A percentile compares a stretch with the other conserved stretches of the same genome.
Evolutionary conservation across 2,797 vertebrate genomes (phyloP).

Genomic region (Phoebastria nigripes): DNA sequence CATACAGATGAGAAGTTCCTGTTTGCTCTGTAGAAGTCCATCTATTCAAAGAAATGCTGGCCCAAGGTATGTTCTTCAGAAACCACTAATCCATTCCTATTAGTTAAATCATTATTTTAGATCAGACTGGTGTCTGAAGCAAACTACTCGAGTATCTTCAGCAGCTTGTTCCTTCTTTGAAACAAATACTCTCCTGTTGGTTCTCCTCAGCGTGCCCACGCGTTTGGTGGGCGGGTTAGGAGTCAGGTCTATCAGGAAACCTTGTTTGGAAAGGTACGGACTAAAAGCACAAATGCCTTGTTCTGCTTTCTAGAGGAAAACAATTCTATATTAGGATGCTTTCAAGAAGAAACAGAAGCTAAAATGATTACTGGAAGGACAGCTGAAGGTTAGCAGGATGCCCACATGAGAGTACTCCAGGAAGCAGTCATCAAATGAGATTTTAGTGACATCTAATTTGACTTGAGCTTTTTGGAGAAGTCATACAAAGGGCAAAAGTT

Average conservation of each 20-base stretch:
- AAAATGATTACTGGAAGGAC: background rate
- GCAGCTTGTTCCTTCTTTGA: background rate
- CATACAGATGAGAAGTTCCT: background rate
- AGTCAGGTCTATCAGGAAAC: background rate
- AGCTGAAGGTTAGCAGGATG: background rate
- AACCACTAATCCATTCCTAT: background rate
- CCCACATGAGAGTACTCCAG: background rate
- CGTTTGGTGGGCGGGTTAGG: accelerated
- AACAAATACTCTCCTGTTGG: background rate
- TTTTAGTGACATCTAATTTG: background rate
- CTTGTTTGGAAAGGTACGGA: background rate
- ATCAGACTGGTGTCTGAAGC: background rate
- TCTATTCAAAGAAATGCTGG: background rate
- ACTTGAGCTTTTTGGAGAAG: background rate
- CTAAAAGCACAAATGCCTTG: background rate
- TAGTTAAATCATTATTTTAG: background rate
- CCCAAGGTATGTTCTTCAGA: background rate
- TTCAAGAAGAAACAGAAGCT: background rate
- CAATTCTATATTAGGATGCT: background rate
- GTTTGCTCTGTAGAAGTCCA: background rate
- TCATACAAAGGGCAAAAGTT: background rate
- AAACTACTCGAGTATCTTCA: background rate
- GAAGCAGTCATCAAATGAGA: background rate
- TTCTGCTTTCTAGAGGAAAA: background rate
- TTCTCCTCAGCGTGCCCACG: background rate